These are phyloP conservation scores for Thaumatotibia leucotreta DNA, from an alignment of 1,140 invertebrate species.

Conservation along the genomic window DNA sequence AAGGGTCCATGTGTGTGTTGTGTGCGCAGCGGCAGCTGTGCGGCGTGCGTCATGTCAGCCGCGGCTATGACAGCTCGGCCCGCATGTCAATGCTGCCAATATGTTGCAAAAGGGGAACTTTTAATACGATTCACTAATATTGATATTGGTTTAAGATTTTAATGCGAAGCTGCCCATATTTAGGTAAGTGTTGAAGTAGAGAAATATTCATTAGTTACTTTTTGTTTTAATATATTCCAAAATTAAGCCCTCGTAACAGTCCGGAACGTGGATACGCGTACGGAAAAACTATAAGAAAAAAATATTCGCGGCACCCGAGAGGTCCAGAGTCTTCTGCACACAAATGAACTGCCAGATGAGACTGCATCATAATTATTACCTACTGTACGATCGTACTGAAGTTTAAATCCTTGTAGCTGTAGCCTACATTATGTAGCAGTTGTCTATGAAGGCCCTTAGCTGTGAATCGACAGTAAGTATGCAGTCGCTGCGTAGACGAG, in stretches of 20 bases:
- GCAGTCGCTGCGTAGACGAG: background rate
- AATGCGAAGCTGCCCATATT: too few relatives aligned
- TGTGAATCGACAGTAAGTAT: background rate
- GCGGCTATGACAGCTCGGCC: background rate
- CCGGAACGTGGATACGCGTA: too few relatives aligned
- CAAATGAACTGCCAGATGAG: too few relatives aligned
- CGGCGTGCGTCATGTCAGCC: background rate
- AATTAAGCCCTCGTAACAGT: too few relatives aligned
- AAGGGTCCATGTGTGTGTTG: background rate
- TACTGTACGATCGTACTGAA: too few relatives aligned
- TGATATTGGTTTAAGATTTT: too few relatives aligned
- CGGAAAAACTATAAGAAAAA: too few relatives aligned
- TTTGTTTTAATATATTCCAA: background rate
- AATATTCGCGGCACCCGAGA: too few relatives aligned
- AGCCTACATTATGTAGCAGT: background rate
- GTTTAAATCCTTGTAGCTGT: background rate
- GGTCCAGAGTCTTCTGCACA: too few relatives aligned
- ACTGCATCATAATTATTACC: too few relatives aligned
- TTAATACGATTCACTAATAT: background rate
- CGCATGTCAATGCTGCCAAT: background rate
- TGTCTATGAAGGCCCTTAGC: background rate
- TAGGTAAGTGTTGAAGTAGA: too few relatives aligned
- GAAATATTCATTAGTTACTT: too few relatives aligned
- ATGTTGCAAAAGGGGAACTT: background rate
- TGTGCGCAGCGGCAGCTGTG: background rate